Percentiles rank a stretch among this genome's conserved stretches.
These are phyloP conservation scores for Eupithecia exiguata DNA, from an alignment of 2,888 invertebrate genomes.

Conservation along the genomic window DNA sequence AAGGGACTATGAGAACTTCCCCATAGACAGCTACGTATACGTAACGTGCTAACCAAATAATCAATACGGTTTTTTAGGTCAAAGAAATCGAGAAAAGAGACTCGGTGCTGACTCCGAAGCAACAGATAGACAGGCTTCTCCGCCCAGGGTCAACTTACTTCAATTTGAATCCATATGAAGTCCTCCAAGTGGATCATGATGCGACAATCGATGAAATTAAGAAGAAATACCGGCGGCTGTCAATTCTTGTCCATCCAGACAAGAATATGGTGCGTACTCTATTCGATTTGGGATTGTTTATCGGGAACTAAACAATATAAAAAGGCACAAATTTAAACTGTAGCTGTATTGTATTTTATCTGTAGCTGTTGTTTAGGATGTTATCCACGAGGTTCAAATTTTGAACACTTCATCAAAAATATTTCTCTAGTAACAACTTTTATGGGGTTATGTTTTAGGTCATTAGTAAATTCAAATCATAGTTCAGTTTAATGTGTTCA, in stretches of 20 bases:
- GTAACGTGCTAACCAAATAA: not conserved
- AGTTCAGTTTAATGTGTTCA: not conserved
- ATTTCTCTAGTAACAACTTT: not conserved
- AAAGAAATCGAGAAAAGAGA: constrained; percentile 99
- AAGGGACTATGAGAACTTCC: not conserved
- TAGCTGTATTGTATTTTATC: not conserved
- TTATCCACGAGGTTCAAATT: not conserved
- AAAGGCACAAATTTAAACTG: not conserved
- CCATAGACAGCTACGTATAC: not conserved
- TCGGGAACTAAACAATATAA: not conserved
- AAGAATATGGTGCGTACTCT: constrained; percentile 89
- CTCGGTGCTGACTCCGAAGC: constrained; percentile 97
- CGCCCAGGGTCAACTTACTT: constrained; percentile 99
- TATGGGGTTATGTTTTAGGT: not conserved
- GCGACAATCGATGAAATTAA: constrained; percentile 95
- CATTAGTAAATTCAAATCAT: not conserved
- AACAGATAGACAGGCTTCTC: constrained; percentile 97
- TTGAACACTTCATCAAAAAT: not conserved
- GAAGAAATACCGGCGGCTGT: constrained; percentile 97
- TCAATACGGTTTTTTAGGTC: constrained; percentile 85
- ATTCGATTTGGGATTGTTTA: not conserved
- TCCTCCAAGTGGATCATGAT: constrained; percentile 95
- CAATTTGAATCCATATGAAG: constrained; percentile 98
- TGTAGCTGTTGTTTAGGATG: not conserved
- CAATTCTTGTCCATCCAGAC: constrained; percentile 99